Conservation (phyloP, 2,797 vertebrate species). For the Falco novaeseelandiae region DNA sequence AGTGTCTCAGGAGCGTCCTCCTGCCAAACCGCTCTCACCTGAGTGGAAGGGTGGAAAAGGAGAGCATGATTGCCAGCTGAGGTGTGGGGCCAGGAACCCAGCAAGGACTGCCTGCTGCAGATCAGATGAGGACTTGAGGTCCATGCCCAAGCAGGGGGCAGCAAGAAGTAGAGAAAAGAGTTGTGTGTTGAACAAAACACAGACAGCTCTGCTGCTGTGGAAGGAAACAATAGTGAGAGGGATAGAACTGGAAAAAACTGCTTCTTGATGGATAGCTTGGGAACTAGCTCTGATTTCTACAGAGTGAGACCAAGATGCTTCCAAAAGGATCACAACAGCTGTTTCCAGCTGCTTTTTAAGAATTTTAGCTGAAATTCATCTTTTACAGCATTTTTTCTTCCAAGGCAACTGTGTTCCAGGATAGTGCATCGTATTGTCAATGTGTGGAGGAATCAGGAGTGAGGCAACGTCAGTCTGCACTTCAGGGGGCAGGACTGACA, state of each 20-base stretch:
- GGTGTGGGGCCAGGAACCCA: neutral
- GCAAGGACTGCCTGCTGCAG: neutral
- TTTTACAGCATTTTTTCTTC: neutral
- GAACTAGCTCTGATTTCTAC: neutral
- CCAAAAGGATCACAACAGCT: neutral
- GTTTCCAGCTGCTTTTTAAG: neutral
- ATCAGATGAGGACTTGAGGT: neutral
- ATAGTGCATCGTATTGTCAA: accelerated
- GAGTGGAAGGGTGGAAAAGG: neutral
- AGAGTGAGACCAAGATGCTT: neutral
- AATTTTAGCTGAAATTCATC: neutral
- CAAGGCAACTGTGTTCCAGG: neutral
- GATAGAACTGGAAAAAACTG: neutral
- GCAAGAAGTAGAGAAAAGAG: neutral
- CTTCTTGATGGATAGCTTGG: neutral
- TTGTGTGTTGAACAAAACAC: neutral
- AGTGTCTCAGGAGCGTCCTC: neutral
- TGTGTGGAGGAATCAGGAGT: neutral
- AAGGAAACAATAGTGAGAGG: neutral
- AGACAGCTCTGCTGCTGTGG: neutral
- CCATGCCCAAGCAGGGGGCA: neutral
- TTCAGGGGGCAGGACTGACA: neutral
- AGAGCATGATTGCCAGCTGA: neutral
- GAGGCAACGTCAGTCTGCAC: neutral
- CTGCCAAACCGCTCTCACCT: neutral